Conservation (phyloP, 2,113 vertebrate species). For the Lethenteron camtschaticum region DNA sequence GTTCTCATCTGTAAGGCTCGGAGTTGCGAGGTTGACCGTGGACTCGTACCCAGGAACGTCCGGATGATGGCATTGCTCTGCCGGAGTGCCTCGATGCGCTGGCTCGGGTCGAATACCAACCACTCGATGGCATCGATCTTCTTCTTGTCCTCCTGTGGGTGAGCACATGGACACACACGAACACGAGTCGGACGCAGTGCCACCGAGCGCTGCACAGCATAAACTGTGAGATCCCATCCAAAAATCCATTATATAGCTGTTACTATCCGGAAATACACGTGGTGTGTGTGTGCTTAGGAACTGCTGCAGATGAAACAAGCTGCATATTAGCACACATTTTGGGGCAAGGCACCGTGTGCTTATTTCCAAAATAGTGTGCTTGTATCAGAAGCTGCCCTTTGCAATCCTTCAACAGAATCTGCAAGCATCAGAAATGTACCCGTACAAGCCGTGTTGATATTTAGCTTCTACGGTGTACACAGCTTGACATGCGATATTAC, state of each 20-base stretch:
- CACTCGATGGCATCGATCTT: constrained; percentile 93
- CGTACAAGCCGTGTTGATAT: too few species aligned
- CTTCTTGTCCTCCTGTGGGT: constrained; percentile 43
- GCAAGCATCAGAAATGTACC: too few species aligned
- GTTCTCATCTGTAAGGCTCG: too few species aligned
- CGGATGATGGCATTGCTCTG: constrained; percentile 98
- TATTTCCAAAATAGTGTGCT: too few species aligned
- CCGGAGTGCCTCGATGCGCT: constrained; percentile 71
- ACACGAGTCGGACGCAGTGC: neutral
- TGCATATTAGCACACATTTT: too few species aligned
- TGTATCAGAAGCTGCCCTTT: too few species aligned
- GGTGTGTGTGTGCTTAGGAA: neutral
- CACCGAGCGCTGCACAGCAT: neutral
- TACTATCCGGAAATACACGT: neutral
- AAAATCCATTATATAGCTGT: too few species aligned
- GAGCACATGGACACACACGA: neutral
- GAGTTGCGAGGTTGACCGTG: too few species aligned
- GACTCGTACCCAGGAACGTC: constrained; percentile 52
- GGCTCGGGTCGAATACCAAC: constrained; percentile 70
- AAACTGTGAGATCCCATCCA: neutral
- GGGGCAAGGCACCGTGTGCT: too few species aligned
- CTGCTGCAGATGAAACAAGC: neutral
- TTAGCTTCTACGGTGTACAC: too few species aligned
- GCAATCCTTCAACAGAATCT: too few species aligned
- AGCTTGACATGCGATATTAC: too few species aligned